phyloP scores from a whole-genome alignment of 64 coral and sea anemone species.

The Pocillopora damicornis region DNA sequence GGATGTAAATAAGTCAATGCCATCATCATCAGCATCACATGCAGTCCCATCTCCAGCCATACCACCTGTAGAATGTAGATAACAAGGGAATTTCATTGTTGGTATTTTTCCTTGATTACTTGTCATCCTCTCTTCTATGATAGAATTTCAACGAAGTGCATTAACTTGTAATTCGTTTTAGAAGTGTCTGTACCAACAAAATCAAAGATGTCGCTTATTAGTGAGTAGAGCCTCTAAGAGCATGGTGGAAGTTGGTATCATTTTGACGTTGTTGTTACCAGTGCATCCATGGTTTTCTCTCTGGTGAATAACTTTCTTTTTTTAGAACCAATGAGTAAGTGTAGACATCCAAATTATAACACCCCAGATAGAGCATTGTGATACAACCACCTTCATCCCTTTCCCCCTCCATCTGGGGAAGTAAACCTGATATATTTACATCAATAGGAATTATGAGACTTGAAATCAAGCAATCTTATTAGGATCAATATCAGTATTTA shows the following conservation, averaged over 20 bases:
- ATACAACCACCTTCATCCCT: no score
- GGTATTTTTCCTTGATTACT: background rate
- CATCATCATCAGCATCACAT: constrained; percentile 49
- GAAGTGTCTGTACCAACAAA: background rate
- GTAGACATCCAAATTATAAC: no score
- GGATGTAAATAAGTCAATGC: constrained; percentile 29
- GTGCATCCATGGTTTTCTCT: no score
- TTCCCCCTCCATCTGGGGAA: no score
- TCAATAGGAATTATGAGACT: background rate
- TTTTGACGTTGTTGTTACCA: no score
- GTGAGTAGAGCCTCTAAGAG: background rate
- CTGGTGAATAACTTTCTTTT: no score
- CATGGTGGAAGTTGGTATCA: no score
- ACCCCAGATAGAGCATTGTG: no score
- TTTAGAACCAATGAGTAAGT: background rate
- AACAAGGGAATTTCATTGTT: constrained; percentile 23
- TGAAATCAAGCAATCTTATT: constrained; percentile 3
- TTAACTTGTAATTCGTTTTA: background rate
- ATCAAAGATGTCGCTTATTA: background rate
- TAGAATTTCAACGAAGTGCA: background rate
- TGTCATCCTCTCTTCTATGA: background rate
- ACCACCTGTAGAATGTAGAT: constrained; percentile 70
- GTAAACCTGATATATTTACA: background rate
- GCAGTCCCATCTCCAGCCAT: constrained; percentile 40
- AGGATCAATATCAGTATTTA: no score